Base-by-base conservation (phyloP, 2,113 vertebrate species). In the Cephalopholis sonnerati region DNA sequence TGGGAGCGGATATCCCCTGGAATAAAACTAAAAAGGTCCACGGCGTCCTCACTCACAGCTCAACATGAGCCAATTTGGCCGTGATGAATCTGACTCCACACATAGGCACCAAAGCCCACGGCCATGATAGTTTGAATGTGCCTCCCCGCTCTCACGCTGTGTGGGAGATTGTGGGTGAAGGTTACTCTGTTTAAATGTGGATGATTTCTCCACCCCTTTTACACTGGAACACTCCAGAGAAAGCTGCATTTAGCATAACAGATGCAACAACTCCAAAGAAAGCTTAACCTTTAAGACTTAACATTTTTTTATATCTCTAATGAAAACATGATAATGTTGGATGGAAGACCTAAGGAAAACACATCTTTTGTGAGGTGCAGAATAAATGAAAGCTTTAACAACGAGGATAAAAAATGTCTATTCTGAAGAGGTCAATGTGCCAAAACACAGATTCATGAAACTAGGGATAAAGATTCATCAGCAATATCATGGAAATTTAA, bases 51-150 rank as follows among this genome's bases (percentile, higher is more conserved):
- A 3, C 70, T 67, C 36, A 29, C 70, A 15, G 55, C 22, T 72
- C 74, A 15, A 59, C 63, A 2, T 8, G 68, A 66, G 76, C 87
- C 84, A 82, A 77, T 68, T 81, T 90, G 88, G 82, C 82, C 22
- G 46, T 9, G 24, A 59, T 82, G 71, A 57, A 55, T 67, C 71
- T 59, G 82, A 80, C 68, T 81, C 64, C 68, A 70, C 74, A 73
- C 66, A 20, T 39, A 63, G 72, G 71, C 62, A 25, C 22, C 5
- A 22, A 59, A 44, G 82, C 82, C 53, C 51, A 46, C 44, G 54
- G 81, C 73, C 67, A 59, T 24, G 44, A 63, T 17, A 20, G 64
- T 13, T 11, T 46, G 64, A 83, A 61, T 50, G 55, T 1, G 65
- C 79, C 65, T 71, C 24, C 48, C 41, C 8, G 69, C 81, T 85